Percentiles rank a stretch among this genome's conserved stretches.
phyloP scores from a whole-genome alignment of 1,140 invertebrate species.

The Nomia melanderi region DNA sequence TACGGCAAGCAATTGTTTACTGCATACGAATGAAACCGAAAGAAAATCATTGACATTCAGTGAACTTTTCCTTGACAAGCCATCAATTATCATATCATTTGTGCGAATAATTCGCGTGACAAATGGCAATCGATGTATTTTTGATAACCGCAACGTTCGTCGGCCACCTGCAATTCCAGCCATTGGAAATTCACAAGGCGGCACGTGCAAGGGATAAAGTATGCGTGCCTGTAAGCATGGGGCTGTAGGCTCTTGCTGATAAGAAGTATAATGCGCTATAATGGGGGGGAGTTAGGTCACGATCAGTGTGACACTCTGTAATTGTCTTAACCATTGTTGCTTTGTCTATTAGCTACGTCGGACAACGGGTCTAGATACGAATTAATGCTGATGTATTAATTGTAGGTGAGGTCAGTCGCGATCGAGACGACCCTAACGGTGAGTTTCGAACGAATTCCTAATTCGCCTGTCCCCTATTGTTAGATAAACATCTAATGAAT shows the following conservation, averaged over 20 bases:
- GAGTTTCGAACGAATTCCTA: constrained; percentile 65
- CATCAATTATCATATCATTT: too few species aligned
- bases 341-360: constrained; percentile 50
- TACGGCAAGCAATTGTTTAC: too few species aligned
- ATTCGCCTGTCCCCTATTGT: neutral
- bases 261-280: constrained; percentile 71
- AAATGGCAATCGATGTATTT: too few species aligned
- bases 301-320: constrained; percentile 62
- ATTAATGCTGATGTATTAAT: constrained; percentile 54
- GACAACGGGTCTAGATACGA: constrained; percentile 18
- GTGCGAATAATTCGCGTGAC: too few species aligned
- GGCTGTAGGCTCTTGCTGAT: constrained; percentile 71
- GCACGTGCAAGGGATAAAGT: constrained; percentile 56
- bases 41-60: too few species aligned
- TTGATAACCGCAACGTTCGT: neutral
- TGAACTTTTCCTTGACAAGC: too few species aligned
- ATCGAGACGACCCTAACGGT: constrained; percentile 83
- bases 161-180: constrained; percentile 6
- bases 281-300: constrained; percentile 66
- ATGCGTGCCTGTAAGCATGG: constrained; percentile 77
- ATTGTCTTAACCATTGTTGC: constrained; percentile 65
- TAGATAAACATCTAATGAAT: too few species aligned
- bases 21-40: too few species aligned
- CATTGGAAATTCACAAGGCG: constrained; percentile 17
- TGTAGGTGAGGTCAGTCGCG: constrained; percentile 83